These are phyloP conservation scores for Crotalus helleri DNA, from an alignment of 2,113 vertebrate genomes.

Conservation along the genomic window DNA sequence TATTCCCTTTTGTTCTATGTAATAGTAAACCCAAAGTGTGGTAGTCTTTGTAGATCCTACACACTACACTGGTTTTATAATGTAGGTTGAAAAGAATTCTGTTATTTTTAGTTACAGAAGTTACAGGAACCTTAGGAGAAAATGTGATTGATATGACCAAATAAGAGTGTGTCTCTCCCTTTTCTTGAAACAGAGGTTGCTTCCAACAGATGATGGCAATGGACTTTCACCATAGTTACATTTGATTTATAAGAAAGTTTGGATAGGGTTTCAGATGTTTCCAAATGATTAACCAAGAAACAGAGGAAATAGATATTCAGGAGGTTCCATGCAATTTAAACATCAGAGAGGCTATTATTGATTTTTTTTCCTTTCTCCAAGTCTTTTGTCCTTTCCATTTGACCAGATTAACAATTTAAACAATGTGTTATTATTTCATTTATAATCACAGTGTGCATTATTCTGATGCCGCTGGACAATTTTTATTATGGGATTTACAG, in stretches of 20 bases:
- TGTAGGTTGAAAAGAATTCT: background rate
- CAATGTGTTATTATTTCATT: background rate
- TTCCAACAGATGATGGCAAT: background rate
- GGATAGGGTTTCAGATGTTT: background rate
- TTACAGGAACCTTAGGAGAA: background rate
- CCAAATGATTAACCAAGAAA: conserved; percentile 19
- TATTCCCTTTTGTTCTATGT: background rate
- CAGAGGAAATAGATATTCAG: background rate
- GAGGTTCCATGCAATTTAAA: background rate
- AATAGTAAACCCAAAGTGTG: background rate
- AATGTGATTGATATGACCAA: background rate
- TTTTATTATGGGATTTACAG: background rate
- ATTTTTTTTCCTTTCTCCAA: background rate
- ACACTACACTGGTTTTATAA: background rate
- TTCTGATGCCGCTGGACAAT: background rate
- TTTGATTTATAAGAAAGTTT: conserved; percentile 16
- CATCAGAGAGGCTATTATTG: background rate
- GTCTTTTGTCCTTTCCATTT: background rate
- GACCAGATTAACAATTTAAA: background rate
- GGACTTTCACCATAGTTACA: background rate
- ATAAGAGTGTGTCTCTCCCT: background rate
- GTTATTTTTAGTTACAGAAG: background rate
- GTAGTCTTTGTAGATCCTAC: background rate
- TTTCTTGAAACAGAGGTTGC: conserved; percentile 18
- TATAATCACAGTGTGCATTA: background rate